A percentile compares a stretch with the other conserved stretches of the same genome.
Conservation (phyloP, 2,888 invertebrate species). For the Agonopterix heracliana region DNA sequence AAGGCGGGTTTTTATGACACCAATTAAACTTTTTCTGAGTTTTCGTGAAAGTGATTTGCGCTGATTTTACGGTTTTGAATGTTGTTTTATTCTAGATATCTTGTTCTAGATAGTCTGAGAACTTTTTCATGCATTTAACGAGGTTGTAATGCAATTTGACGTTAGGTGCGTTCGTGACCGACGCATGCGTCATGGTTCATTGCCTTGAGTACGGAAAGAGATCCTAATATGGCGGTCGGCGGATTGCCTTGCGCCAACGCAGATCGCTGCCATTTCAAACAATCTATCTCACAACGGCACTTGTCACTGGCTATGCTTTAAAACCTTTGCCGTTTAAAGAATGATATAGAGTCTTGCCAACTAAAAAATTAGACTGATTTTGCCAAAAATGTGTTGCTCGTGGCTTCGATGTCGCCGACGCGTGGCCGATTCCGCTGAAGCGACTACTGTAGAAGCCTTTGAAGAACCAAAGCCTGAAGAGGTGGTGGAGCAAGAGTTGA, state of each 20-base stretch:
- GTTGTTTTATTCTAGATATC: too few relatives aligned
- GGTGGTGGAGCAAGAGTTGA: slow-evolving; percentile 3
- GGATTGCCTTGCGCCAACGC: slow-evolving; percentile 68
- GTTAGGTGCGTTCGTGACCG: background rate
- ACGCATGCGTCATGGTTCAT: slow-evolving; percentile 66
- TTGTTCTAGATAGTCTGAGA: too few relatives aligned
- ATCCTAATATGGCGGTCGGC: slow-evolving; percentile 65
- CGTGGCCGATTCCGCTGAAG: slow-evolving; percentile 52
- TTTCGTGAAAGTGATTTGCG: too few relatives aligned
- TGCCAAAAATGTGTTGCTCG: slow-evolving; percentile 63
- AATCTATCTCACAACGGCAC: slow-evolving; percentile 41
- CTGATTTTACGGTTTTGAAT: too few relatives aligned
- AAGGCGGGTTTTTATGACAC: too few relatives aligned
- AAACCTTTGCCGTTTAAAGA: slow-evolving; percentile 5
- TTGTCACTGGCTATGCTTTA: background rate
- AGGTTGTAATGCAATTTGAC: too few relatives aligned
- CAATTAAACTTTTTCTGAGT: too few relatives aligned
- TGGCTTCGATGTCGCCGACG: slow-evolving; percentile 63
- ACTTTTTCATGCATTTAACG: too few relatives aligned
- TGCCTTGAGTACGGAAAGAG: slow-evolving; percentile 69
- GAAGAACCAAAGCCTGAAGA: slow-evolving; percentile 18
- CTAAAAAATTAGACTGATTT: slow-evolving; percentile 27
- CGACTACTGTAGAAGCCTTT: slow-evolving; percentile 46
- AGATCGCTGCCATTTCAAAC: slow-evolving; percentile 47
- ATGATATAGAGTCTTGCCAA: background rate